phyloP scores from a whole-genome alignment of 2,797 vertebrate genomes.

The Cirrhinus mrigala region DNA sequence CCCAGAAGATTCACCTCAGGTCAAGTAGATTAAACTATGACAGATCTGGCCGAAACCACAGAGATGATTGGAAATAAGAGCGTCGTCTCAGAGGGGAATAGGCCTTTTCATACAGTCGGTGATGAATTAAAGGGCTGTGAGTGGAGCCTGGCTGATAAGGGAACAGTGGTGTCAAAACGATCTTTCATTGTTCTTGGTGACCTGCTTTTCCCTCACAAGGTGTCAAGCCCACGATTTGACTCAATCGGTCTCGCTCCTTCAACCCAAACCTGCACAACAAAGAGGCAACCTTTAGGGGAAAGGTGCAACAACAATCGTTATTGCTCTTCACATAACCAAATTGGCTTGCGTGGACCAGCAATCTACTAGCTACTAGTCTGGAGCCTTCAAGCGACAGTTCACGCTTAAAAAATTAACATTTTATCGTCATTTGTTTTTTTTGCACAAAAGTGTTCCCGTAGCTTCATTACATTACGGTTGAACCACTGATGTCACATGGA shows the following conservation, averaged over 20 bases:
- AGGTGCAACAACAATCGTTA: background rate
- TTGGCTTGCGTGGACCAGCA: background rate
- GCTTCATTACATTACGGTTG: too few relatives aligned
- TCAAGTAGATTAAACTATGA: constrained; percentile 55
- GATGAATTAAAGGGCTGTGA: constrained; percentile 51
- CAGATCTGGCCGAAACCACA: constrained; percentile 48
- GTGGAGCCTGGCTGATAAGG: constrained; percentile 48
- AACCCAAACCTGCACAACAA: constrained; percentile 1
- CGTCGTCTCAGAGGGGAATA: constrained; percentile 31
- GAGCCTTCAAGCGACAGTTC: background rate
- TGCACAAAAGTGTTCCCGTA: background rate
- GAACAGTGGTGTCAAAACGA: constrained; percentile 34
- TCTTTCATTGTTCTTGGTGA: constrained; percentile 51
- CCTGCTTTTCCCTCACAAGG: constrained; percentile 45
- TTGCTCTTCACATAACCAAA: background rate
- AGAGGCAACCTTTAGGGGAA: constrained; percentile 13
- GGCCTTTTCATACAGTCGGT: constrained; percentile 40
- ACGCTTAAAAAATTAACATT: background rate
- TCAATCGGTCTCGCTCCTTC: constrained; percentile 4
- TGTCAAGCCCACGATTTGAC: constrained; percentile 37
- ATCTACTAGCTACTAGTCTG: background rate
- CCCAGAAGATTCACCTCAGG: constrained; percentile 45
- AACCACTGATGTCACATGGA: too few relatives aligned
- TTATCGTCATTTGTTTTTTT: too few relatives aligned
- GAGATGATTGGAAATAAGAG: constrained; percentile 52